These are phyloP conservation scores for Podiceps cristatus DNA, from an alignment of 2,113 vertebrate genomes.

Conservation along the genomic window DNA sequence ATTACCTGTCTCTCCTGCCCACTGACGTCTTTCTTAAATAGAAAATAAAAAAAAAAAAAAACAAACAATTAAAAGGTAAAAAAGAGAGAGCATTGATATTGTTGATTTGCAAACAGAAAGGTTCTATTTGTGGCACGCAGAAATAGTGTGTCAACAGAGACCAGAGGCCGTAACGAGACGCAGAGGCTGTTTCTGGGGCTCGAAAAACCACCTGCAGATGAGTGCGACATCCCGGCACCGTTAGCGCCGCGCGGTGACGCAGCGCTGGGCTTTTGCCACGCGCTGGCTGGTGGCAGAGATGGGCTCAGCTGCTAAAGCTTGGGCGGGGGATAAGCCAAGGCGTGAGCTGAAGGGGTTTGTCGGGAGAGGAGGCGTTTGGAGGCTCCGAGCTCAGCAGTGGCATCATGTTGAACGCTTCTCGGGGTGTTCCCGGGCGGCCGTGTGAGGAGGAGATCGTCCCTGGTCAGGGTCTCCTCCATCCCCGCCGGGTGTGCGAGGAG, in stretches of 20 bases:
- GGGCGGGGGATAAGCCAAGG: rapidly evolving
- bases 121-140: neutral
- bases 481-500: rapidly evolving
- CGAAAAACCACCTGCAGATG: neutral
- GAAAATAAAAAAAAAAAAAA: neutral
- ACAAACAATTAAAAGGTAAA: neutral
- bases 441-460: neutral
- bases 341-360: neutral
- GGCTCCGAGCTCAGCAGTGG: neutral
- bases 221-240: rapidly evolving
- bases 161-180: neutral
- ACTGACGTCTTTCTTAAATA: neutral
- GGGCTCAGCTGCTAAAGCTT: neutral
- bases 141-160: neutral
- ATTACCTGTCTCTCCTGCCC: neutral
- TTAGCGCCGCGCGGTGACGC: neutral
- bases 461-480: neutral
- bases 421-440: rapidly evolving
- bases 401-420: rapidly evolving
- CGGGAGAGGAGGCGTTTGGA: rapidly evolving
- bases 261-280: neutral
- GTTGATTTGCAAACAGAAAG: neutral
- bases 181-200: neutral
- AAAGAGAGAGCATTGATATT: neutral
- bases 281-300: neutral